Conservation (phyloP, 1,140 invertebrate species). For the Pinna nobilis region DNA sequence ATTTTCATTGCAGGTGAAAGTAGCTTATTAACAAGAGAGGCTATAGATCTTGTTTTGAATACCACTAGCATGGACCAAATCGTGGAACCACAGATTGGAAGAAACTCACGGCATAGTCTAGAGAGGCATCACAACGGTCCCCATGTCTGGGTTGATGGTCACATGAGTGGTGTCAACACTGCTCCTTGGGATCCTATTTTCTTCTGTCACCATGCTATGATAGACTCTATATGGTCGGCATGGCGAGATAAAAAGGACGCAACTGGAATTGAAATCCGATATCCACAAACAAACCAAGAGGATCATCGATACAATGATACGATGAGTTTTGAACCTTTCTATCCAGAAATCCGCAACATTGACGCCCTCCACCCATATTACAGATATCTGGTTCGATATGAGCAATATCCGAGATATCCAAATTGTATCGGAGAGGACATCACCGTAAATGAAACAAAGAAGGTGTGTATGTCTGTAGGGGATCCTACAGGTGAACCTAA, state of each 20-base stretch:
- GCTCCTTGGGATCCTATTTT: constrained; percentile 19
- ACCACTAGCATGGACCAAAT: too few species aligned
- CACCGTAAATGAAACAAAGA: neutral
- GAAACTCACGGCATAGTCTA: too few species aligned
- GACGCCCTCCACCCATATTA: constrained; percentile 34
- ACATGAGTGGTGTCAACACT: neutral
- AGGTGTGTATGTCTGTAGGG: neutral
- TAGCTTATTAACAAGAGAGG: constrained; percentile 33
- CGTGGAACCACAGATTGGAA: too few species aligned
- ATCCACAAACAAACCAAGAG: neutral
- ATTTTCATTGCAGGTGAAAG: neutral
- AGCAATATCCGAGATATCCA: constrained; percentile 22
- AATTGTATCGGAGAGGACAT: neutral
- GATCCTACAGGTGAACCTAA: neutral
- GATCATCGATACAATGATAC: neutral
- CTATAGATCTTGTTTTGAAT: constrained; percentile 27
- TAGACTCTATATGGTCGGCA: constrained; percentile 19
- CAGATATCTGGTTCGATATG: constrained; percentile 40
- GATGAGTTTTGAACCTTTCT: neutral
- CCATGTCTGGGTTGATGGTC: constrained; percentile 20
- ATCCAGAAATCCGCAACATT: constrained; percentile 31
- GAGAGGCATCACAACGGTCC: constrained; percentile 16
- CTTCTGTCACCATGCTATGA: constrained; percentile 9
- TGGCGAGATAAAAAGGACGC: neutral
- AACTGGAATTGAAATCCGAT: constrained; percentile 19